phyloP scores from a whole-genome alignment of 1,140 invertebrate species.

The Grapholita molesta region DNA sequence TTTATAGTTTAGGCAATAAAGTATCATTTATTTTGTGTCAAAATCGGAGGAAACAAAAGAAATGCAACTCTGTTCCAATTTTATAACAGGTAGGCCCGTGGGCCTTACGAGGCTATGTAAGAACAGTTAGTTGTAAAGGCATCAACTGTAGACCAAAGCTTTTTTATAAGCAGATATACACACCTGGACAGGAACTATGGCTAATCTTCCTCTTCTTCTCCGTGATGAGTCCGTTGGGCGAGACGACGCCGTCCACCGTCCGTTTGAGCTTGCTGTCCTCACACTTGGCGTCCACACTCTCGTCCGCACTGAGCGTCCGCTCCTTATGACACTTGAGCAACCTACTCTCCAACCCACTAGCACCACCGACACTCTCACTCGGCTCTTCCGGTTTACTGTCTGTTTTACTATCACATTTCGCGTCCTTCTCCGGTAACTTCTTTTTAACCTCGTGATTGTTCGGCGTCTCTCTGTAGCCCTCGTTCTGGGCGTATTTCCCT shows the following conservation, averaged over 20 bases:
- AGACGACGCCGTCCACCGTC: slow-evolving; percentile 61
- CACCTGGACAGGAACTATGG: slow-evolving; percentile 73
- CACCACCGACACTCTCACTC: slow-evolving; percentile 54
- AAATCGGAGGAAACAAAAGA: too few species aligned
- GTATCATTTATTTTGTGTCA: too few species aligned
- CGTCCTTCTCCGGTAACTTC: slow-evolving; percentile 61
- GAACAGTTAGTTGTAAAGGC: not conserved
- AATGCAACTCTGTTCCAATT: too few species aligned
- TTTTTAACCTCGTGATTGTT: slow-evolving; percentile 67
- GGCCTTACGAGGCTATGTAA: too few species aligned
- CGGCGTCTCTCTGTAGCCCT: slow-evolving; percentile 71
- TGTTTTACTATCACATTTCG: slow-evolving; percentile 64
- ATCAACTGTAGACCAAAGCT: not conserved
- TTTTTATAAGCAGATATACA: slow-evolving; percentile 26
- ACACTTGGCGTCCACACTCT: slow-evolving; percentile 30
- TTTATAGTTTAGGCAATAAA: too few species aligned
- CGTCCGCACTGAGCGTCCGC: slow-evolving; percentile 62
- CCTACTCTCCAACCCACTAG: slow-evolving; percentile 60
- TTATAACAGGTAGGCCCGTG: too few species aligned
- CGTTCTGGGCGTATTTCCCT: slow-evolving; percentile 72
- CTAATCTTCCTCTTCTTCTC: slow-evolving; percentile 79
- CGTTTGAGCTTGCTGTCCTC: slow-evolving; percentile 64
- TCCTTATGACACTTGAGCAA: slow-evolving; percentile 67
- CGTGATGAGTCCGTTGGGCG: slow-evolving; percentile 68
- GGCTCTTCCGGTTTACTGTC: slow-evolving; percentile 61